Percentiles rank a stretch among this genome's conserved stretches.
Evolutionary conservation across 2,797 vertebrate genomes (phyloP).

Genomic region (Coluber constrictor): DNA sequence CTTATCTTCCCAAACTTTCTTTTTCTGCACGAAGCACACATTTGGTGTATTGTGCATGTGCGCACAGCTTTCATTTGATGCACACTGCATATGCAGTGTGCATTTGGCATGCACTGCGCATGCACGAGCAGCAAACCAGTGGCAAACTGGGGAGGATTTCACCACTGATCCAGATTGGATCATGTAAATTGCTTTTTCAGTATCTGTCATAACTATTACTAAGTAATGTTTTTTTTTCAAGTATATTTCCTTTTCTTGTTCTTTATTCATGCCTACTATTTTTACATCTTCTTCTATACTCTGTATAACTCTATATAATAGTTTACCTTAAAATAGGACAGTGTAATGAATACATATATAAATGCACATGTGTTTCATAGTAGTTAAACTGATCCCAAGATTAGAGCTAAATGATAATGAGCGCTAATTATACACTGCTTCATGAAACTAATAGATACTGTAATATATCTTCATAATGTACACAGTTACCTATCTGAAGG

Average conservation of each 20-base stretch:
- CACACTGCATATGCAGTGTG: no score
- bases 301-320: neutral
- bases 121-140: no score
- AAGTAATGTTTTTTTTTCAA: neutral
- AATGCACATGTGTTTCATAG: neutral
- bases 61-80: no score
- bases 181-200: neutral
- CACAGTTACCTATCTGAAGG: neutral
- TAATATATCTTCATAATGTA: neutral
- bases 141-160: no score
- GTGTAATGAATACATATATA: neutral
- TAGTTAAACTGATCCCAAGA: neutral
- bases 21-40: rapidly evolving
- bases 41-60: no score
- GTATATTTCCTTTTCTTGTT: neutral
- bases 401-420: neutral
- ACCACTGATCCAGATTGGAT: neutral
- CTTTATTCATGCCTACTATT: neutral
- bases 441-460: neutral
- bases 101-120: no score
- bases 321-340: neutral
- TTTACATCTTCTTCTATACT: neutral
- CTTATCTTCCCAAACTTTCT: no score
- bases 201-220: neutral
- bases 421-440: neutral